These are phyloP conservation scores for Acanthurus lineatus DNA, from an alignment of 2,797 vertebrate species.

Conservation along the genomic window DNA sequence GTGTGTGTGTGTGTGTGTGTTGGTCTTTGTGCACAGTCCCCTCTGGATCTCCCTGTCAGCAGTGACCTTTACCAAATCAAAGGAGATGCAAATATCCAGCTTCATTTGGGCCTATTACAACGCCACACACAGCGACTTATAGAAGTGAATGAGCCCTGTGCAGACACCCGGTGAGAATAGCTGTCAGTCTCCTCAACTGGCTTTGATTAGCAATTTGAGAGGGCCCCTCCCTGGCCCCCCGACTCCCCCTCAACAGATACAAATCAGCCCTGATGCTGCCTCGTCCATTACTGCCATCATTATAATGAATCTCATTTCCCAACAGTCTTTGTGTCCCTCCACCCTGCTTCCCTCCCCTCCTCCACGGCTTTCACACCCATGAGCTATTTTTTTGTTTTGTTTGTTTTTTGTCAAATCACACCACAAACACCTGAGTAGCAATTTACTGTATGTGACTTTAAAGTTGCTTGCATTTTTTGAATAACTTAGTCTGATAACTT, in stretches of 20 bases:
- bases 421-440: background rate
- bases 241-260: conserved; percentile 59
- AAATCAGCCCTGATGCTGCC: conserved; percentile 65
- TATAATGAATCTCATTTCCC: conserved; percentile 72
- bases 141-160: conserved; percentile 46
- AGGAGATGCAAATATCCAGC: conserved; percentile 79
- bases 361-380: conserved; percentile 7
- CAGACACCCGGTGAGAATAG: conserved; percentile 68
- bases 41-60: conserved; percentile 69
- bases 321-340: conserved; percentile 11
- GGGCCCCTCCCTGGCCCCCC: conserved; percentile 24
- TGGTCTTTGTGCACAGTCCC: conserved; percentile 27
- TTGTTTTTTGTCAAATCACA: too few species aligned
- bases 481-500: background rate
- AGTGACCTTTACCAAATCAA: conserved; percentile 80
- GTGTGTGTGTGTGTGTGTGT: conserved; percentile 24
- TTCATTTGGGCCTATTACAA: conserved; percentile 73
- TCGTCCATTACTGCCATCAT: conserved; percentile 56
- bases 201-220: conserved; percentile 76
- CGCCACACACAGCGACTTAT: conserved; percentile 44
- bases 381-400: background rate
- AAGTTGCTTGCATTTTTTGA: background rate
- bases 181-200: conserved; percentile 68
- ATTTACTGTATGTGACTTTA: background rate
- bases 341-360: background rate